Evolutionary conservation across 2,113 vertebrate genomes (phyloP).

Genomic region (Agelaius tricolor): DNA sequence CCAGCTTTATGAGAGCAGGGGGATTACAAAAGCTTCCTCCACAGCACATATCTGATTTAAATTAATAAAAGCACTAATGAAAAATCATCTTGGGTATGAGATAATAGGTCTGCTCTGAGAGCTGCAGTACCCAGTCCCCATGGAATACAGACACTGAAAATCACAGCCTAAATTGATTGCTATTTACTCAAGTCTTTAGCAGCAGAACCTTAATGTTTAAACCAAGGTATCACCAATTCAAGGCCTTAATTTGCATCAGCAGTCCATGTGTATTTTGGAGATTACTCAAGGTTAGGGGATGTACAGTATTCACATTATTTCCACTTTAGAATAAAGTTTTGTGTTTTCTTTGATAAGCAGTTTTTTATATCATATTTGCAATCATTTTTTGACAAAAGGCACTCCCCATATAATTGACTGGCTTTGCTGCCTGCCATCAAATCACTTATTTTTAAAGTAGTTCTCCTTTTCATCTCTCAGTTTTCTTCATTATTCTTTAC

Average conservation of each 20-base stretch:
- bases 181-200: neutral
- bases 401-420: neutral
- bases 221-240: neutral
- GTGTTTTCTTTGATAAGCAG: neutral
- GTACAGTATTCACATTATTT: neutral
- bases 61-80: constrained; percentile 49
- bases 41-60: neutral
- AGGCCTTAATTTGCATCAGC: neutral
- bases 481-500: neutral
- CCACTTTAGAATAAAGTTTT: neutral
- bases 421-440: neutral
- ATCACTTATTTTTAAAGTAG: neutral
- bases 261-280: neutral
- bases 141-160: neutral
- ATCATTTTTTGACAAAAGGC: neutral
- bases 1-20: constrained; percentile 7
- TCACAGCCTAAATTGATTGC: neutral
- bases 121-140: neutral
- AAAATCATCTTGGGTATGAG: constrained; percentile 19
- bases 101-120: constrained; percentile 1
- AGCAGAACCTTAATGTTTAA: neutral
- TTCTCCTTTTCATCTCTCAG: neutral
- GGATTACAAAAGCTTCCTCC: constrained; percentile 15
- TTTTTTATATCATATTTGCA: neutral
- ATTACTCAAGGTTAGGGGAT: neutral